Conservation (phyloP, 2,797 vertebrate species). For the Scyliorhinus canicula region DNA sequence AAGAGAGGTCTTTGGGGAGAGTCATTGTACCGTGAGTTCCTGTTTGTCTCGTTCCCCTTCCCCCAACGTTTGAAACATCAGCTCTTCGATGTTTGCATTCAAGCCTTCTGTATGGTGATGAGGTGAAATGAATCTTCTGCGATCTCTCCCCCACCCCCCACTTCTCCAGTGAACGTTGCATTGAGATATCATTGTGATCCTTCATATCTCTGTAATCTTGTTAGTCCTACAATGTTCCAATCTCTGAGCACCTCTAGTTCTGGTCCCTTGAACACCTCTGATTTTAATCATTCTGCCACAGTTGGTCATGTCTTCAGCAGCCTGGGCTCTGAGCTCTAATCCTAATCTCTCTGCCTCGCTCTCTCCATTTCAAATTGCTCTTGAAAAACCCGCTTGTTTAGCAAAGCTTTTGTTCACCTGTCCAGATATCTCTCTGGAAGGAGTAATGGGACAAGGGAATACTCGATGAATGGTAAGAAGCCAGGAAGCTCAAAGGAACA, state of each 20-base stretch:
- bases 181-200: not conserved
- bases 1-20: not conserved
- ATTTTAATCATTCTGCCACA: not conserved
- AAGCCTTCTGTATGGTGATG: not conserved
- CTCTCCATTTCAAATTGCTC: not conserved
- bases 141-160: not conserved
- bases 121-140: not conserved
- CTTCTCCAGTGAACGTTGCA: not conserved
- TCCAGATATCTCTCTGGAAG: not conserved
- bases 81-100: not conserved
- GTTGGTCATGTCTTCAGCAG: not conserved
- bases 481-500: no score
- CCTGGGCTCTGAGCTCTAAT: not conserved
- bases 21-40: not conserved
- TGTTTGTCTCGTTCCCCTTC: not conserved
- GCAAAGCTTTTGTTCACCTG: not conserved
- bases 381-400: not conserved
- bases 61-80: not conserved
- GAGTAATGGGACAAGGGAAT: no score
- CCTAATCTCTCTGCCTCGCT: not conserved
- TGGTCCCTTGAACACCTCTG: not conserved
- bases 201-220: not conserved
- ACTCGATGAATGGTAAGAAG: no score
- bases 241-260: not conserved
- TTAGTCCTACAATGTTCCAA: no score